Percentiles rank a stretch among this genome's conserved stretches.
These are phyloP conservation scores for Acleris holmiana DNA, from an alignment of 2,888 invertebrate species.

Conservation along the genomic window DNA sequence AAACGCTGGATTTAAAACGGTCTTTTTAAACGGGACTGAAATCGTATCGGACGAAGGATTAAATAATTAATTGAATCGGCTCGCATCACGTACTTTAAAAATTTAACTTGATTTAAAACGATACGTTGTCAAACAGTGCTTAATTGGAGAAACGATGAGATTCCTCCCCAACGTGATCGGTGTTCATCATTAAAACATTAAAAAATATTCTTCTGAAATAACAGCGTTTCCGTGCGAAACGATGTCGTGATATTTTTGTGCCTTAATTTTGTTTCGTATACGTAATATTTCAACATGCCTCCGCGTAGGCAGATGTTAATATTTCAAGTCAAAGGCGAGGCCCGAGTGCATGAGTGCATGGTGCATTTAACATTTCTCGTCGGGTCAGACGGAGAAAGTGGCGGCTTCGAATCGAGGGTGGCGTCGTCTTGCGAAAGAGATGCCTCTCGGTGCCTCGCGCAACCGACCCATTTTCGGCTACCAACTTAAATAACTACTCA, in stretches of 20 bases:
- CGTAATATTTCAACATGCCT: slow-evolving; percentile 23
- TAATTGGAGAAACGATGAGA: slow-evolving; percentile 55
- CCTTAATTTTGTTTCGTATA: slow-evolving; percentile 18
- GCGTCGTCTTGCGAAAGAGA: slow-evolving; percentile 68
- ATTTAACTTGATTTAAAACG: slow-evolving; percentile 64
- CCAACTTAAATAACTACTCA: slow-evolving; percentile 24
- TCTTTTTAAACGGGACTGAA: slow-evolving; percentile 68
- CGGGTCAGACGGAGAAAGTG: slow-evolving; percentile 69
- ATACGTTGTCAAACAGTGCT: slow-evolving; percentile 53
- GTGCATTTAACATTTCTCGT: slow-evolving; percentile 60
- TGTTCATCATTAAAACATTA: slow-evolving; percentile 39
- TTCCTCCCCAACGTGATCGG: slow-evolving; percentile 47
- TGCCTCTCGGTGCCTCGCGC: slow-evolving; percentile 47
- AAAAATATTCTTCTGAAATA: slow-evolving; percentile 25
- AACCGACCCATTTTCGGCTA: slow-evolving; percentile 55
- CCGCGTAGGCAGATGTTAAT: slow-evolving; percentile 35
- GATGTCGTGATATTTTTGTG: slow-evolving; percentile 22
- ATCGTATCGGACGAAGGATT: slow-evolving; percentile 44
- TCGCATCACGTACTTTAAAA: slow-evolving; percentile 66
- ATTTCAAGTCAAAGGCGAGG: slow-evolving; percentile 37
- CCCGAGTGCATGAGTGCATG: slow-evolving; percentile 48
- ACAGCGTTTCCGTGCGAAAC: slow-evolving; percentile 7
- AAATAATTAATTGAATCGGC: slow-evolving; percentile 77
- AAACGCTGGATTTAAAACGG: slow-evolving; percentile 60
- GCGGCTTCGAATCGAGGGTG: slow-evolving; percentile 60